Evolutionary conservation across 2,888 invertebrate species (phyloP), one percentile per base, ranked within the genome.

Genomic region (Nezara viridula): DNA sequence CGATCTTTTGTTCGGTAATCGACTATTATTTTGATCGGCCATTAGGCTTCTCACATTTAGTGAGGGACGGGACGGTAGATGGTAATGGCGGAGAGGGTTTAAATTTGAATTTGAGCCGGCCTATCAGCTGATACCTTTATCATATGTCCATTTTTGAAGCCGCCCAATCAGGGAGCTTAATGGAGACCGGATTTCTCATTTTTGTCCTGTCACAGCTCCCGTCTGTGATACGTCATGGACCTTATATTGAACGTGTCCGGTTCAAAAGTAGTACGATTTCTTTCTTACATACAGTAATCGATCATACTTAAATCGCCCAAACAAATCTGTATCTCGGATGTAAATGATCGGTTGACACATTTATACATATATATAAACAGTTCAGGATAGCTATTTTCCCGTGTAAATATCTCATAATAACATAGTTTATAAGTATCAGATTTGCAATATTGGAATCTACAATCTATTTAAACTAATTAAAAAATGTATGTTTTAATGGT

Each of bases 41-140:
- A 86, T 86, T 86, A 55, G 55, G 86, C 86, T 86, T 86, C 86
- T 86, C 86, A 86, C 86, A 86, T 44, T 86, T 86, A 86, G 86
- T 60, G 86, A 40, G n/a, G 40, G 86, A 55, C 86, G 10, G 7
- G 50, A 60, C 40, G 55, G 86, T 55, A 86, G 50, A 60, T 40
- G 55, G 86, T 55, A 86, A 81, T 81, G 81, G 81, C 81, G 44
- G 44, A 47, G 44, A 40, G 19, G 77, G 3, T 81, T 81, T 44
- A 81, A 81, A 81, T 81, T 81, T 81, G 81, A 81, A 81, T 81
- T 81, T 81, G 44, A 44, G 44, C 47, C 81, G 44, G 10, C n/a
- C 81, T 81, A 81, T 81, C 44, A 44, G 44, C 44, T 44, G 81
- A 81, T 81, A 81, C 44, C 14, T 81, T 81, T 81, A 81, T 81